Evolutionary conservation across 2,797 vertebrate genomes (phyloP).

Genomic region (Craterocephalus amniculus): DNA sequence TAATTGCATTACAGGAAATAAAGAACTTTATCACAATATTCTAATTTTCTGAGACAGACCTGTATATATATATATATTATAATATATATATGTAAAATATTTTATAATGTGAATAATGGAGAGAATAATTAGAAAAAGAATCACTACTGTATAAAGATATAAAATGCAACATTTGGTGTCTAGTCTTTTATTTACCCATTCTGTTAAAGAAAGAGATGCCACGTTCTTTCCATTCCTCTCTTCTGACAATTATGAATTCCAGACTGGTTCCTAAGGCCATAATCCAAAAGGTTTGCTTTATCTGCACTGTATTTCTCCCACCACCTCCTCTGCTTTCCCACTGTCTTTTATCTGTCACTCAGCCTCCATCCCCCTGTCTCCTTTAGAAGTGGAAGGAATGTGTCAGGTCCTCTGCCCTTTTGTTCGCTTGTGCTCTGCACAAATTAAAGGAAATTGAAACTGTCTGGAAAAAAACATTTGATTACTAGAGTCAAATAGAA

Average conservation of each 20-base stretch:
- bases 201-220: constrained; percentile 41
- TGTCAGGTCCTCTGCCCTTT: constrained; percentile 55
- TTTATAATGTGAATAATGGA: too few relatives aligned
- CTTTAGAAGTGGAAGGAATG: constrained; percentile 67
- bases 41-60: too few relatives aligned
- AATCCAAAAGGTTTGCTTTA: constrained; percentile 69
- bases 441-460: constrained; percentile 20
- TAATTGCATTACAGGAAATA: too few relatives aligned
- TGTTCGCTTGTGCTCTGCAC: constrained; percentile 2
- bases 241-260: constrained; percentile 66
- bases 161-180: constrained; percentile 1
- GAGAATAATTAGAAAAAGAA: too few relatives aligned
- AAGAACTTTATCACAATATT: too few relatives aligned
- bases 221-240: constrained; percentile 74
- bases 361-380: constrained; percentile 34
- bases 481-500: not conserved
- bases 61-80: too few relatives aligned
- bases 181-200: constrained; percentile 27
- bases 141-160: constrained; percentile 11
- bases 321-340: constrained; percentile 45
- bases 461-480: not conserved
- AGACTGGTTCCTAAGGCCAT: constrained; percentile 49
- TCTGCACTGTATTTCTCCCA: constrained; percentile 69
- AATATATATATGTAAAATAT: too few relatives aligned
- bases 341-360: constrained; percentile 38